Conservation (phyloP, 1,140 invertebrate genomes). For the Belonocnema kinseyi region DNA sequence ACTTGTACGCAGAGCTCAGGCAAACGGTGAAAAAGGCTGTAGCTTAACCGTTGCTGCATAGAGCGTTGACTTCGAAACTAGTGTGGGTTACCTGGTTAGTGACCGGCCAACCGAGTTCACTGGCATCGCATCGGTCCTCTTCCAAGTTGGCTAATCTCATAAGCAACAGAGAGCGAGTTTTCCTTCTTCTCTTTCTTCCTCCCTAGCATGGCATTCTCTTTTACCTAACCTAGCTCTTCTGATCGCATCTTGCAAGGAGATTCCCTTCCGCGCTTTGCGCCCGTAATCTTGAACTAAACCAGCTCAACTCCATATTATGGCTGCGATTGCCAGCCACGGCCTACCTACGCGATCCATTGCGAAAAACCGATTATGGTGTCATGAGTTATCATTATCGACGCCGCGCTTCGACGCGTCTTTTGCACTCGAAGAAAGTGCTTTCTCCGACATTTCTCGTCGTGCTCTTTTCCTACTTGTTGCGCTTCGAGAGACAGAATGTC, state of each 20-base stretch:
- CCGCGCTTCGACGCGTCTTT: conserved; percentile 31
- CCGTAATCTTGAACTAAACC: conserved; percentile 39
- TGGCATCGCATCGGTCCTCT: conserved; percentile 75
- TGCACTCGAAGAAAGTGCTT: conserved; percentile 59
- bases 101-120: conserved; percentile 77
- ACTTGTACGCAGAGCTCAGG: conserved; percentile 50
- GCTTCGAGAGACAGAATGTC: conserved; percentile 27
- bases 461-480: conserved; percentile 47
- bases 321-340: conserved; percentile 29
- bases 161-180: conserved; percentile 52
- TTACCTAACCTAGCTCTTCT: conserved; percentile 36
- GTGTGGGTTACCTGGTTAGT: conserved; percentile 77
- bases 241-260: conserved; percentile 31
- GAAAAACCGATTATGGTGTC: conserved; percentile 43
- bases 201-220: conserved; percentile 33
- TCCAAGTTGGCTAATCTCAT: conserved; percentile 73
- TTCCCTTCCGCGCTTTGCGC: conserved; percentile 38
- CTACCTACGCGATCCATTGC: conserved; percentile 34
- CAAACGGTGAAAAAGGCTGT: conserved; percentile 73
- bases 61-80: conserved; percentile 68
- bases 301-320: not conserved
- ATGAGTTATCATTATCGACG: conserved; percentile 37
- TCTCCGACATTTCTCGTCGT: conserved; percentile 57
- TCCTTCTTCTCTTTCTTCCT: conserved; percentile 15
- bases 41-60: conserved; percentile 69